Evolutionary conservation across 2,113 vertebrate genomes (phyloP).

Genomic region (Leptobrachium ailaonicum): DNA sequence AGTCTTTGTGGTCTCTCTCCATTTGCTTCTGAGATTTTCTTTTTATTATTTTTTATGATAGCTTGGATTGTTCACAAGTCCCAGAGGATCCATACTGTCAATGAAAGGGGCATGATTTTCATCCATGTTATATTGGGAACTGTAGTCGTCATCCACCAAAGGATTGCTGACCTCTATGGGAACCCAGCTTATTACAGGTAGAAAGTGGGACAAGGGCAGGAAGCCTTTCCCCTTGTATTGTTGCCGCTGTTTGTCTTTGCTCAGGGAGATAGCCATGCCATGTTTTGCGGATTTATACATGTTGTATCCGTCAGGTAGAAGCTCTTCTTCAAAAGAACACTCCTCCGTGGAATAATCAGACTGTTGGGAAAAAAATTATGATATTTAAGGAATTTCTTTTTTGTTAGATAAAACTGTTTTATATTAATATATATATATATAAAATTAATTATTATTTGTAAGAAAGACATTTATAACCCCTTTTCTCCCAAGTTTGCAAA

Average conservation of each 20-base stretch:
- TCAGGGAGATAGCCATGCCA: slow-evolving; percentile 73
- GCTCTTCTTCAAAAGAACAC: slow-evolving; percentile 86
- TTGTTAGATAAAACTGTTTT: too few species aligned
- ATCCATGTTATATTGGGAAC: slow-evolving; percentile 26
- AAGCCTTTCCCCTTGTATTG: slow-evolving; percentile 68
- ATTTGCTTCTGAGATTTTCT: neutral
- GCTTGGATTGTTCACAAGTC: slow-evolving; percentile 81
- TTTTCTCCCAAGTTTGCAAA: too few species aligned
- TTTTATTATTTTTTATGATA: slow-evolving; percentile 76
- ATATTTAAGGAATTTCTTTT: neutral
- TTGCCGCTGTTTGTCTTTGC: slow-evolving; percentile 72
- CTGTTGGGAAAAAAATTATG: neutral
- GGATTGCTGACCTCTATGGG: slow-evolving; percentile 52
- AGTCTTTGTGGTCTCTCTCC: neutral
- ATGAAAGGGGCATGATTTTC: slow-evolving; percentile 31
- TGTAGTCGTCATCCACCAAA: slow-evolving; percentile 50
- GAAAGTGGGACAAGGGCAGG: slow-evolving; percentile 79
- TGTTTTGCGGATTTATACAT: slow-evolving; percentile 79
- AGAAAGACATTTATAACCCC: too few species aligned
- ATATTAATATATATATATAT: too few species aligned
- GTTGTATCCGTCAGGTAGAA: slow-evolving; percentile 82
- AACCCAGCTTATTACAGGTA: slow-evolving; percentile 78
- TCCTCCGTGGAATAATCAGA: slow-evolving; percentile 73
- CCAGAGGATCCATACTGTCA: slow-evolving; percentile 83
- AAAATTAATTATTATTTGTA: too few species aligned